A percentile compares a stretch with the other conserved stretches of the same genome.
These are phyloP conservation scores for Diadema setosum DNA, from an alignment of 35 echinoderm and acorn worm species.

Conservation along the genomic window DNA sequence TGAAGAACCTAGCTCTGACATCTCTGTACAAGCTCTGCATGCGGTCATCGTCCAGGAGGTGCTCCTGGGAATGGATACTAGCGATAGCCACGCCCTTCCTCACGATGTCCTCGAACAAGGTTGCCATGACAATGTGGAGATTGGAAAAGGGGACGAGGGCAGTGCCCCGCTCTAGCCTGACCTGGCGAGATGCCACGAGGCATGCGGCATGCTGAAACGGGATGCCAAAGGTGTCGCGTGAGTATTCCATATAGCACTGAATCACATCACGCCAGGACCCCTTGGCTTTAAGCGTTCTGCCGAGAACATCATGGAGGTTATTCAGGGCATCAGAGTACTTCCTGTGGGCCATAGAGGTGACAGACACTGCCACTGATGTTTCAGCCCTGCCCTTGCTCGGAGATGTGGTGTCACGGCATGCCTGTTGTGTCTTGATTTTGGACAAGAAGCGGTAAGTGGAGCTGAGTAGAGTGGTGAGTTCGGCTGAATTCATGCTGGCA, in stretches of 20 bases:
- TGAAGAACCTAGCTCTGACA: constrained; percentile 14
- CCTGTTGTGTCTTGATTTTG: not conserved
- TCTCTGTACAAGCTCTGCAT: constrained; percentile 21
- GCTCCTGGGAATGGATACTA: not conserved
- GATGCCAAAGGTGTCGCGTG: constrained; percentile 38
- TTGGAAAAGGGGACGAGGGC: constrained; percentile 57
- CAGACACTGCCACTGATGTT: too few species aligned
- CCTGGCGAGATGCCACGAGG: constrained; percentile 43
- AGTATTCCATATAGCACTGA: constrained; percentile 62
- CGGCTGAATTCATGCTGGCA: constrained; percentile 60
- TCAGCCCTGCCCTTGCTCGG: not conserved
- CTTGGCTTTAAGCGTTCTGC: not conserved
- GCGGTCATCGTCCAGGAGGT: constrained; percentile 36
- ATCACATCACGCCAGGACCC: constrained; percentile 53
- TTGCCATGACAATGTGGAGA: constrained; percentile 62
- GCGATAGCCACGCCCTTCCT: constrained; percentile 43
- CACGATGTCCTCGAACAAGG: constrained; percentile 63
- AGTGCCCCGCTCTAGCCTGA: constrained; percentile 45
- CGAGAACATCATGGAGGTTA: constrained; percentile 44
- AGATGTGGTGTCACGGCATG: not conserved
- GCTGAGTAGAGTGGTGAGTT: constrained; percentile 57
- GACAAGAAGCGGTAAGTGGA: constrained; percentile 67
- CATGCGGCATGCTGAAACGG: constrained; percentile 80
- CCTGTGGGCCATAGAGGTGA: not conserved
- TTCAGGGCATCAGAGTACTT: not conserved